These are phyloP conservation scores for Pseudochirops corinnae DNA, from an alignment of 2,797 vertebrate genomes.

Conservation along the genomic window DNA sequence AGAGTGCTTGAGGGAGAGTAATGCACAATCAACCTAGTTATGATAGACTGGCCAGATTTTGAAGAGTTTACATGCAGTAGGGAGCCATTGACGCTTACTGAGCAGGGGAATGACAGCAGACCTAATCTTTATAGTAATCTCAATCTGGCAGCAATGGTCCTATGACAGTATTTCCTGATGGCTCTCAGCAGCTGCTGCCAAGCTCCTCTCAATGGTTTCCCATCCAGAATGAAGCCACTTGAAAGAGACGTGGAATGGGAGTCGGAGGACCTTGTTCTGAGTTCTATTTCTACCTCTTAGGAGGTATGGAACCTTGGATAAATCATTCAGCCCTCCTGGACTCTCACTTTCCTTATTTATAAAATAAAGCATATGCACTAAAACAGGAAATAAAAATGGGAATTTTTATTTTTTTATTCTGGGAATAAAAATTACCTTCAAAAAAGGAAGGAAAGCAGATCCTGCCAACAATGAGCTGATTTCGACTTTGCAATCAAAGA, in stretches of 20 bases:
- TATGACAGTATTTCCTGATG: background rate
- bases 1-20: background rate
- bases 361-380: background rate
- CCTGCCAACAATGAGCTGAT: background rate
- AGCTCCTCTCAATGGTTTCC: background rate
- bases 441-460: background rate
- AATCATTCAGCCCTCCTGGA: background rate
- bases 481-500: background rate
- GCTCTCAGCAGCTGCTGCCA: background rate
- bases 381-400: background rate
- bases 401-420: too few relatives aligned
- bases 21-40: background rate
- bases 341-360: background rate
- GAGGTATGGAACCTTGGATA: background rate
- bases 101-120: background rate
- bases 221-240: background rate
- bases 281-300: background rate
- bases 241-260: background rate
- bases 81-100: background rate
- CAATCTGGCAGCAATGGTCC: background rate
- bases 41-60: background rate
- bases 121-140: background rate
- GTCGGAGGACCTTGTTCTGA: background rate
- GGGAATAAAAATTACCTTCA: background rate
- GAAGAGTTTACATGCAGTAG: background rate